Base-by-base conservation (phyloP, 1,140 invertebrate genomes). In the Lordiphosa mommai region DNA sequence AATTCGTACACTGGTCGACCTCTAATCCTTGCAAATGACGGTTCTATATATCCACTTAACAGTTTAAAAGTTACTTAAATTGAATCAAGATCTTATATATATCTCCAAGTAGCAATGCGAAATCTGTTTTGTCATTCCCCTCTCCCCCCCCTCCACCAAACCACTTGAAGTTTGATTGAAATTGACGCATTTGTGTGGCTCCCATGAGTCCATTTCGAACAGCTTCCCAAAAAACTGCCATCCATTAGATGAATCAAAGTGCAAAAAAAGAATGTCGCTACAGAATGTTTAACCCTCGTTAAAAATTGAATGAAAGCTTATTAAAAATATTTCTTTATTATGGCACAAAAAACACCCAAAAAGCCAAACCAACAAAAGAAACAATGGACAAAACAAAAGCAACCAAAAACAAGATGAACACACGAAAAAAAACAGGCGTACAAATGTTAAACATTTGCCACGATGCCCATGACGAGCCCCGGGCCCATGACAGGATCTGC, bases 241-340 rank as follows among this genome's bases (percentile, higher is more conserved):
- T 76, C 76, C 77, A 82, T 82, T 82, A 82, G 76, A 76, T 82
- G 76, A 82, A 84, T 82, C 76, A 82, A 82, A 76, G 43, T 40
- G 55, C 59, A 60, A 51, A 61, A 52, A 51, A 41, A 59, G 76
- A 82, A 71, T 82, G 76, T 82, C 76, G 71, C 72, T 68, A 47
- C 56, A 80, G 66, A 80, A 80, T 82, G 66, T 76, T 73, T 49
- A 67, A 82, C 76, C 76, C 76, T 82, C 76, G 76, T 82, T 82
- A 82, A 84, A 82, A 82, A 43, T 43, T 84, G 72, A 82, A 82
- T 82, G 77, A 82, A 84, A 82, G 77, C 77, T 82, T 82, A 85
- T 82, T 82, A 82, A 77, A 82, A 82, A 82, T 82, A 82, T 82
- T 82, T 82, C 77, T 77, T 82, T 77, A 82, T 84, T 82, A 77